Percentiles rank a stretch among this genome's conserved stretches.
phyloP scores from a whole-genome alignment of 2,888 invertebrate genomes.

The Caenorhabditis macrosperma region DNA sequence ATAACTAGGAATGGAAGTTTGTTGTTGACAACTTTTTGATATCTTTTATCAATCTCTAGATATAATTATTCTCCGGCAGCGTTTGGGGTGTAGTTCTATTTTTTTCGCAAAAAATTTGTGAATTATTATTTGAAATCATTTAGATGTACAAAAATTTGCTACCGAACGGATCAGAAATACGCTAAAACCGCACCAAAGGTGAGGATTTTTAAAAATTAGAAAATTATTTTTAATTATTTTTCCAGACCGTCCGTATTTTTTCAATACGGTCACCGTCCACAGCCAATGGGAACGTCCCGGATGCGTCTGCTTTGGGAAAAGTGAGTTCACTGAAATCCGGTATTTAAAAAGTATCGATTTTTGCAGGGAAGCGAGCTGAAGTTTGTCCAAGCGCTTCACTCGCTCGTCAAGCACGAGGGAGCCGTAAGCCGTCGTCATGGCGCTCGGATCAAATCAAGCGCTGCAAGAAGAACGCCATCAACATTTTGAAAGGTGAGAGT shows the following conservation, averaged over 20 bases:
- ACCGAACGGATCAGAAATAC: slow-evolving; percentile 94
- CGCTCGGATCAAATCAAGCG: slow-evolving; percentile 93
- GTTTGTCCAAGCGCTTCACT: slow-evolving; percentile 92
- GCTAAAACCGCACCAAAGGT: slow-evolving; percentile 85
- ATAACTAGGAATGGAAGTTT: too few relatives aligned
- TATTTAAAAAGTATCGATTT: neutral
- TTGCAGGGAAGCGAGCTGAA: slow-evolving; percentile 80
- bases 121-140: too few relatives aligned
- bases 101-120: too few relatives aligned
- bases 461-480: slow-evolving; percentile 92
- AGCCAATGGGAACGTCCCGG: slow-evolving; percentile 97
- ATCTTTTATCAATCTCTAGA: too few relatives aligned
- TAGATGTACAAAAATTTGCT: slow-evolving; percentile 81
- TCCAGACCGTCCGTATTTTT: slow-evolving; percentile 92
- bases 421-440: slow-evolving; percentile 96
- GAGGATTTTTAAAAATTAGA: slow-evolving; percentile 1
- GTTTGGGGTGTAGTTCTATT: too few relatives aligned
- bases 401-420: slow-evolving; percentile 94
- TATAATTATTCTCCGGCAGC: too few relatives aligned
- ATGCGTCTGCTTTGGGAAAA: slow-evolving; percentile 85
- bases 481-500: slow-evolving; percentile 87
- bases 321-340: too few relatives aligned
- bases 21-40: too few relatives aligned
- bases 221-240: slow-evolving; percentile 28
- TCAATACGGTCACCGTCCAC: slow-evolving; percentile 95